Evolutionary conservation across 1,140 invertebrate genomes (phyloP), one percentile per base, ranked within the genome.

Genomic region (Apis florea): DNA sequence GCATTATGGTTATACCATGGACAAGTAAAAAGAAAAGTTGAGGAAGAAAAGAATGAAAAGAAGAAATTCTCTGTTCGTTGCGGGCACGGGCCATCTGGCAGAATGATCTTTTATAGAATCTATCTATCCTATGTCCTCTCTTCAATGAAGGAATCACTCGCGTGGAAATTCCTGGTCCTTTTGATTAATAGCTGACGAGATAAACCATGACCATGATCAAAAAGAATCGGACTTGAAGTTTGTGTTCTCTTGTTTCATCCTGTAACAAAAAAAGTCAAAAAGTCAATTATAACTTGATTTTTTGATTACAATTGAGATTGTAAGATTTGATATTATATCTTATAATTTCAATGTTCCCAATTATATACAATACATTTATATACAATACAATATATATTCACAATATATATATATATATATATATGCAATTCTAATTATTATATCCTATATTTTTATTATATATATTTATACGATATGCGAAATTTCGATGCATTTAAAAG

Each of bases 21-120:
- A 79, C 67, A 40, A 11, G 24, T 19, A 56, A 74, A 64, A 56
- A 63, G 82, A 87, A 84, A 86, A 54, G 77, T 26, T 61, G 54
- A 71, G 40, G 40, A 79, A 75, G 66, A 77, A 56, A 61, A 88
- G 47, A 63, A 63, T 61, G 61, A 53, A 47, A 47, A 51, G 24
- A 64, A 59, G 58, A n/a, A 58, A 84, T 54, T 75, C 75, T 79
- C 47, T 76, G 66, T 84, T 77, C 56, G 75, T 87, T 68, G 59
- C 70, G 70, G 88, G 89, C 90, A 91, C 90, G 89, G 90, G 89
- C 90, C 90, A 91, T 91, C 90, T 91, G 90, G 90, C 85, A 84
- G 87, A 88, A 85, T 79, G 89, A 90, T 90, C 87, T 85, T 90
- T 89, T 87, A 88, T 85, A 79, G 79, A 56, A 88, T 87, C 80